Evolutionary conservation across 2,113 vertebrate species (phyloP), one percentile per base, ranked within the genome.

Genomic region (Panurus biarmicus): DNA sequence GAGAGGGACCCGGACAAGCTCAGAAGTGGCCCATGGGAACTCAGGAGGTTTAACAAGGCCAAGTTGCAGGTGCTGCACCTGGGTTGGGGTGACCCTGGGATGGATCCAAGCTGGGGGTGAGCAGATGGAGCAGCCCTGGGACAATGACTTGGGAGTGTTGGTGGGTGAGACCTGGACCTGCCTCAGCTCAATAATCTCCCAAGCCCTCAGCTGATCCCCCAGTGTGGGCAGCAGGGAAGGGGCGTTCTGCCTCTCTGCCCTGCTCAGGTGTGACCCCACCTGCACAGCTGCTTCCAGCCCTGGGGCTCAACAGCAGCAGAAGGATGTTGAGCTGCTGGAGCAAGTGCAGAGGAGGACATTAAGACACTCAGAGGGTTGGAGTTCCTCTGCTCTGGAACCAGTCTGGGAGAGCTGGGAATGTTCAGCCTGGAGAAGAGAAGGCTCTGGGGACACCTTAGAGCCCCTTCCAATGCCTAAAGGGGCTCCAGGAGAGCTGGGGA

Each of bases 31-130:
- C 42, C 50, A n/a, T 65, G 35, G 50, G 28, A 65, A 24, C 42
- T 57, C 42, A 65, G 29, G 42, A 65, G 24, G 24, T 65, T 48
- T 48, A n/a, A 56, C 35, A 65, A 47, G 50, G n/a, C 20, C 42
- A 29, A 25, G 20, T 48, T 65, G 24, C 29, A n/a, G 14, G 35
- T 84, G 40, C 28, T 73, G 40, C 58, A 40, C 19, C 24, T 47
- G 28, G 40, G n/a, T 54, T 0, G 1, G 14, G 18, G 48, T 53
- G 18, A 54, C n/a, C 23, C 21, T 1, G 10, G 47, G 22, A 38
- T 47, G 40, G 42, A n/a, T 73, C 60, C 42, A 57, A 42, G 29
- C 42, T 74, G 42, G 24, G 19, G 5, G 9, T n/a, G 24, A 48
- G 29, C 60, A 40, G 29, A 57, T 74, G 60, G 50, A 74, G 60